Evolutionary conservation across 1,140 invertebrate genomes (phyloP).

Genomic region (Marisa cornuarietis): DNA sequence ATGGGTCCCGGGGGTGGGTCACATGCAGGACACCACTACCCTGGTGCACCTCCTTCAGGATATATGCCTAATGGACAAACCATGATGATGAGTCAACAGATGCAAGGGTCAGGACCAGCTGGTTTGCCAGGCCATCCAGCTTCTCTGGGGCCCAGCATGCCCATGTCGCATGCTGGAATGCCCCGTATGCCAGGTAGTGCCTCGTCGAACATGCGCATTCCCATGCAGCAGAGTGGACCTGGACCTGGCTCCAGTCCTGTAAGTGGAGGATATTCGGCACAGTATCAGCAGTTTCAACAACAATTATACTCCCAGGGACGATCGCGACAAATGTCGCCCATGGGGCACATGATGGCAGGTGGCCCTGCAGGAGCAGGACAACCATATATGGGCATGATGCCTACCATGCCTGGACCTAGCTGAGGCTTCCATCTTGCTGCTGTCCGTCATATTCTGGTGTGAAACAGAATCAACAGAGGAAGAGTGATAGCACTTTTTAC

Average conservation of each 20-base stretch:
- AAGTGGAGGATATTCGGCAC: slow-evolving; percentile 41
- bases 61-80: slow-evolving; percentile 31
- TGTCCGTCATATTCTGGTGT: too few relatives aligned
- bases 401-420: slow-evolving; percentile 46
- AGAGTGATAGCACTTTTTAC: too few relatives aligned
- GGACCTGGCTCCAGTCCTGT: slow-evolving; percentile 30
- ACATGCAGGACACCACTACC: slow-evolving; percentile 12
- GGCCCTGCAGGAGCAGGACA: slow-evolving; percentile 33
- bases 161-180: slow-evolving; percentile 24
- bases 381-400: slow-evolving; percentile 52
- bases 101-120: slow-evolving; percentile 38
- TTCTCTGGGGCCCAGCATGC: slow-evolving; percentile 11
- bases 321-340: slow-evolving; percentile 53
- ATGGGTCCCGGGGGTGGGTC: slow-evolving; percentile 22
- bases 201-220: slow-evolving; percentile 36
- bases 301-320: slow-evolving; percentile 58
- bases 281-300: slow-evolving; percentile 63
- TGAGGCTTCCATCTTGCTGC: background rate
- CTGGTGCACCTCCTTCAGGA: slow-evolving; percentile 1
- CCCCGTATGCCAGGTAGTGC: slow-evolving; percentile 32
- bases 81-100: slow-evolving; percentile 39
- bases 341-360: slow-evolving; percentile 51
- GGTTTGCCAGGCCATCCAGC: slow-evolving; percentile 19
- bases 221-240: slow-evolving; percentile 26
- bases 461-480: too few relatives aligned